Conservation (phyloP, 2,797 vertebrate species). For the Lithobates sylvaticus region DNA sequence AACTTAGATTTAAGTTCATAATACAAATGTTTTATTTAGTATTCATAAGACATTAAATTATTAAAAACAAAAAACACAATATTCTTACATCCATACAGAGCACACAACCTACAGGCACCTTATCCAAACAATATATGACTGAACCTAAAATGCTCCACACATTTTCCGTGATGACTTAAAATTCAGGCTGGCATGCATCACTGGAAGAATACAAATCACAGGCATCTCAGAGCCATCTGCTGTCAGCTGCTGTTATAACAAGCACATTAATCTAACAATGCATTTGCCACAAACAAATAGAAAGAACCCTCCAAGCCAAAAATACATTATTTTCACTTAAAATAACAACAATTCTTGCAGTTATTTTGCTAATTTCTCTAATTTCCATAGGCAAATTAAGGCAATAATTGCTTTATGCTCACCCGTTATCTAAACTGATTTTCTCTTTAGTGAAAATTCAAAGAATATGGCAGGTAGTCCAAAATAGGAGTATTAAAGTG, state of each 20-base stretch:
- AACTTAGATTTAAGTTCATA: too few relatives aligned
- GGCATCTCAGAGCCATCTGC: slow-evolving; percentile 2
- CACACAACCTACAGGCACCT: background rate
- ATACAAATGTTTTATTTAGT: too few relatives aligned
- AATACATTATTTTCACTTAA: background rate
- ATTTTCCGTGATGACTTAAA: background rate
- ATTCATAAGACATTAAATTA: too few relatives aligned
- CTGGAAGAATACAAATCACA: background rate
- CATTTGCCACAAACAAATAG: background rate
- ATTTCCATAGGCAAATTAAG: too few relatives aligned
- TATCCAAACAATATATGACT: background rate
- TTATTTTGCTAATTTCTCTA: too few relatives aligned
- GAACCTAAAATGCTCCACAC: background rate
- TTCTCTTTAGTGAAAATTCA: too few relatives aligned
- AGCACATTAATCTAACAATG: background rate
- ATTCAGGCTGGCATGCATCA: background rate
- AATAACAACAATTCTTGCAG: background rate
- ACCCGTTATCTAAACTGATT: too few relatives aligned
- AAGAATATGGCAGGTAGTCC: too few relatives aligned
- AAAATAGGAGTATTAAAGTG: too few relatives aligned
- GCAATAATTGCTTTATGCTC: too few relatives aligned
- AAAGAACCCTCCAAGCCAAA: background rate
- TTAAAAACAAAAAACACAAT: too few relatives aligned
- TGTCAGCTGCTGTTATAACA: background rate
- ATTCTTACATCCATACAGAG: background rate